Conservation (phyloP, 2,888 invertebrate species). For the Spicauda simplicius region DNA sequence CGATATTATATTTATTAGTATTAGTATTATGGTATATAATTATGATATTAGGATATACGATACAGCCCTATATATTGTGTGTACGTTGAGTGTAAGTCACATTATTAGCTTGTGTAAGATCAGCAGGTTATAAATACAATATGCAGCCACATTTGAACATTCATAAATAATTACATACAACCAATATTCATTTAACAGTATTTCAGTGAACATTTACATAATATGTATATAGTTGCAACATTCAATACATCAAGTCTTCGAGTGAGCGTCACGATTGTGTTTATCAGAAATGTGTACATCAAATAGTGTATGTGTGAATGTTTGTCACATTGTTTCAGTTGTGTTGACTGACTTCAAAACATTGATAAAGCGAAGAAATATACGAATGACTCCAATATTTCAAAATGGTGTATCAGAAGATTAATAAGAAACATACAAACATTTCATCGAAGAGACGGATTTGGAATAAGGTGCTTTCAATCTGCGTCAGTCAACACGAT, state of each 20-base stretch:
- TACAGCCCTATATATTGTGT: conserved; percentile 43
- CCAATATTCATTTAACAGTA: conserved; percentile 33
- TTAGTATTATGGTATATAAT: not conserved
- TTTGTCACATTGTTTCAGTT: conserved; percentile 63
- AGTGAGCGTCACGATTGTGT: conserved; percentile 53
- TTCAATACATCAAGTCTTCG: conserved; percentile 56
- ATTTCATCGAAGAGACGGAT: conserved; percentile 5
- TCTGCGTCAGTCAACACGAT: conserved; percentile 77
- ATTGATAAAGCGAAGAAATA: conserved; percentile 24
- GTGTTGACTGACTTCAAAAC: conserved; percentile 75
- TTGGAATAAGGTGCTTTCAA: conserved; percentile 21
- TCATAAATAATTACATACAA: conserved; percentile 41
- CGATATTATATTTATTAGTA: conserved; percentile 31
- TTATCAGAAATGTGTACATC: conserved; percentile 61
- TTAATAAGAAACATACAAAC: not conserved
- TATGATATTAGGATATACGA: conserved; percentile 6
- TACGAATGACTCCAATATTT: conserved; percentile 19
- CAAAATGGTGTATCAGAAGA: conserved; percentile 5
- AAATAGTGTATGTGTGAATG: conserved; percentile 66
- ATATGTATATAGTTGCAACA: conserved; percentile 42
- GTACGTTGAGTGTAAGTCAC: conserved; percentile 61
- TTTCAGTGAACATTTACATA: conserved; percentile 42
- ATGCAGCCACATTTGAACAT: conserved; percentile 53
- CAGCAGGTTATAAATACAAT: conserved; percentile 44
- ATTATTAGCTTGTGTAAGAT: conserved; percentile 56